Percentiles rank a stretch among this genome's conserved stretches.
Evolutionary conservation across 2,888 invertebrate genomes (phyloP).

Genomic region (Strigamia crassipes): DNA sequence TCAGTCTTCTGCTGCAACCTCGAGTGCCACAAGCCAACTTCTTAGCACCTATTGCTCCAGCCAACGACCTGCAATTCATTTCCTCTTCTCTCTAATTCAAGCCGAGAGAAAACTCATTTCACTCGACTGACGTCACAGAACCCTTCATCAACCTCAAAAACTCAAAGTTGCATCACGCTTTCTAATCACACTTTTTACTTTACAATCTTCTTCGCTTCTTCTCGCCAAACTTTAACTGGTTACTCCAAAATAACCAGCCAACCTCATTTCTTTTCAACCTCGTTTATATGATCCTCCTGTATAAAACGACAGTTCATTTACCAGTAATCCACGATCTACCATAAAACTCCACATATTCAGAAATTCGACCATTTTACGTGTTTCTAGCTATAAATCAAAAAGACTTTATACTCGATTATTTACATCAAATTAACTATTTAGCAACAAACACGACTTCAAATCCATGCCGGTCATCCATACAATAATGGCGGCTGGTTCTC

Average conservation of each 20-base stretch:
- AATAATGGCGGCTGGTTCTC: no score
- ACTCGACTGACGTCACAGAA: conserved; percentile 11
- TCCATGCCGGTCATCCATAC: no score
- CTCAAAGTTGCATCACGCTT: conserved; percentile 8
- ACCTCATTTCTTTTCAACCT: neutral
- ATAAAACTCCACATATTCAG: neutral
- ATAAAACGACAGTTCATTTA: neutral
- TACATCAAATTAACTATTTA: no score
- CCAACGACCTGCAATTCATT: conserved; percentile 42
- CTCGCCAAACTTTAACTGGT: neutral
- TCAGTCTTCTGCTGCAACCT: conserved; percentile 28
- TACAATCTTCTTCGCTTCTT: neutral
- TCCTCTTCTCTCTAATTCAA: conserved; percentile 40
- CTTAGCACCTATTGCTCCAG: conserved; percentile 38
- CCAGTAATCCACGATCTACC: neutral
- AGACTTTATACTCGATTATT: no score
- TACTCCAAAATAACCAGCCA: neutral
- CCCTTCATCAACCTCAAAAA: conserved; percentile 36
- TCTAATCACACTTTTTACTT: conserved; percentile 26
- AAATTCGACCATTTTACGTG: no score
- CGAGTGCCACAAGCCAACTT: conserved; percentile 41
- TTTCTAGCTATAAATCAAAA: no score
- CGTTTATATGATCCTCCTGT: neutral
- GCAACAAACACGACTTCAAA: no score
- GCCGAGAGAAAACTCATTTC: conserved; percentile 40